Conservation (phyloP, 1,140 invertebrate genomes). For the Drosophila virilis region DNA sequence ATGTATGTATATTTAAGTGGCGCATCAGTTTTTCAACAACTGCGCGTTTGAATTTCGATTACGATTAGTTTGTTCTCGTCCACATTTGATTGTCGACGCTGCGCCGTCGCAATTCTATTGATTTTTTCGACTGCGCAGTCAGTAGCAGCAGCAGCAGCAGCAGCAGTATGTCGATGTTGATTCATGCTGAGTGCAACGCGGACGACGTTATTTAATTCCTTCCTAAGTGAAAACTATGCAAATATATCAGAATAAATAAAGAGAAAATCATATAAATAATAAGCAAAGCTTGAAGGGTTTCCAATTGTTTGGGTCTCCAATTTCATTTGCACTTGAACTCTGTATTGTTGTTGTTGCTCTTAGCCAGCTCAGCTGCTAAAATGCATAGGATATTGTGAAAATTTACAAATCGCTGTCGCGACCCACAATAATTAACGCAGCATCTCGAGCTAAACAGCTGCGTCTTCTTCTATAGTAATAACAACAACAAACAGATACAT, state of each 20-base stretch:
- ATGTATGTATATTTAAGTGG: conserved; percentile 41
- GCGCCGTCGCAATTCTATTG: conserved; percentile 73
- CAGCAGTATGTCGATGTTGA: conserved; percentile 66
- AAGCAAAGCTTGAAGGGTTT: conserved; percentile 31
- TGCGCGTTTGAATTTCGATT: conserved; percentile 70
- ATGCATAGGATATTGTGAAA: conserved; percentile 46
- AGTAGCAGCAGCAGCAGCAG: conserved; percentile 28
- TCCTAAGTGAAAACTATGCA: conserved; percentile 60
- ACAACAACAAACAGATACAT: conserved; percentile 68
- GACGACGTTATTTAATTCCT: conserved; percentile 63
- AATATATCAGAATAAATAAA: conserved; percentile 63
- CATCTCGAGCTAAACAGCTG: conserved; percentile 62
- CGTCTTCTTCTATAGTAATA: conserved; percentile 29
- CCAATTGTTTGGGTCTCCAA: conserved; percentile 2
- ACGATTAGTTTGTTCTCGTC: conserved; percentile 24
- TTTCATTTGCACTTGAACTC: conserved; percentile 12
- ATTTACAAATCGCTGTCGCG: conserved; percentile 19
- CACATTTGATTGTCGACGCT: conserved; percentile 22
- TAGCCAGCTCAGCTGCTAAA: conserved; percentile 23
- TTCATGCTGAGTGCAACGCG: conserved; percentile 52
- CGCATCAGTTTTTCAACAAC: conserved; percentile 29
- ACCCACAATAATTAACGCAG: conserved; percentile 36
- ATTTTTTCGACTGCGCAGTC: conserved; percentile 55
- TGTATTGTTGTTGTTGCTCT: conserved; percentile 1
- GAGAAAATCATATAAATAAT: conserved; percentile 59